Base-by-base conservation (phyloP, 2,113 vertebrate genomes). In the Urocitellus parryii region DNA sequence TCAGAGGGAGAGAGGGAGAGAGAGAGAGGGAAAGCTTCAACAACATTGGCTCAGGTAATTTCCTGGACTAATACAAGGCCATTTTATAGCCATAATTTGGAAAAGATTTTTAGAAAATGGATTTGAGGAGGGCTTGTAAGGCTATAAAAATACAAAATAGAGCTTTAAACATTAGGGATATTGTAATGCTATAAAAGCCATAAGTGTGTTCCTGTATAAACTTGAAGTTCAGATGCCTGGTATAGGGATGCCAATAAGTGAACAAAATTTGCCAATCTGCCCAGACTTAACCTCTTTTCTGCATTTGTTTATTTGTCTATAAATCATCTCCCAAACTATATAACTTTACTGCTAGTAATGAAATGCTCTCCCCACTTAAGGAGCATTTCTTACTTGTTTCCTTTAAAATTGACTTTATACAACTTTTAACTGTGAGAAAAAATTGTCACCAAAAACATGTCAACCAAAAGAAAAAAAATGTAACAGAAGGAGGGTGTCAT, bases 391-490 rank as follows among this genome's bases (percentile, higher is more conserved):
- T 53, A 70, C 34, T 42, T 67, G 27, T 24, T 92, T 72, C 12
- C 34, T 94, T 91, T 91, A 79, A 61, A 65, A 56, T 56, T 20
- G 1, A 0, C 4, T 29, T 74, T 88, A 10, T 77, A 20, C 48
- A 34, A 61, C 20, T 79, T 92, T 80, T 77, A 88, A 48, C 82
- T 84, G 2, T 72, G 42, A 91, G 29, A 4, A 88, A 76, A 76
- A 96, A 37, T 92, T 78, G 89, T 86, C 58, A 77, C 24, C 96
- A 88, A 88, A 20, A 63, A 32, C 72, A 89, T 0, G 5, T 37
- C 37, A 68, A 27, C 20, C 94, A 82, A 96, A 97, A 92, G 34
- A 79, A 97, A 58, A 90, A 25, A 90, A 25, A 91, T 88, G 51
- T 72, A 94, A 37, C 18, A 95, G 51, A 82, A 88, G 16, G 8